Evolutionary conservation across 1,140 invertebrate species (phyloP).

Genomic region (Drosophila pseudoobscura): DNA sequence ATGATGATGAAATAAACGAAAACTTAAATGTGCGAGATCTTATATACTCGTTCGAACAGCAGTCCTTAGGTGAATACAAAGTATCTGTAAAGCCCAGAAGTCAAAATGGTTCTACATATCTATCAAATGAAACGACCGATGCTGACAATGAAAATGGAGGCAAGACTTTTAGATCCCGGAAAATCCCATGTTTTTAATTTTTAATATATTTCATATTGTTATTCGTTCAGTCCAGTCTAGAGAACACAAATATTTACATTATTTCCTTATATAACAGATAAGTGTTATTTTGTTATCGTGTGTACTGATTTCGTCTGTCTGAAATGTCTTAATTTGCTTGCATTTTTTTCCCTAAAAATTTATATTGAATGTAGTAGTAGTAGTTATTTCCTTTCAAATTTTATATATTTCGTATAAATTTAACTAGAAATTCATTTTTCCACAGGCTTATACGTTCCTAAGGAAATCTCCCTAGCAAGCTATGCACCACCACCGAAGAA

Average conservation of each 20-base stretch:
- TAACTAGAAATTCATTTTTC: constrained; percentile 6
- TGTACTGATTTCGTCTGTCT: no score
- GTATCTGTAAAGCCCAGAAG: background rate
- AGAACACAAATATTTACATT: no score
- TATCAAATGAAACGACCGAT: background rate
- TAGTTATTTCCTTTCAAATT: no score
- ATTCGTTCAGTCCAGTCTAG: no score
- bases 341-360: no score
- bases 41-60: constrained; percentile 85
- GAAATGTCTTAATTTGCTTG: no score
- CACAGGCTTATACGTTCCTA: constrained; percentile 73
- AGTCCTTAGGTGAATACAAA: constrained; percentile 29
- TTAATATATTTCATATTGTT: no score
- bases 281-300: no score
- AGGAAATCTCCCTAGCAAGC: constrained; percentile 76
- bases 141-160: constrained; percentile 8
- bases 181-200: background rate
- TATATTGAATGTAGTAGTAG: no score
- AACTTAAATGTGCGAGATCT: constrained; percentile 87
- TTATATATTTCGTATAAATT: background rate
- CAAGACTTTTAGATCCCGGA: constrained; percentile 13
- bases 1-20: constrained; percentile 49
- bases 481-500: constrained; percentile 66
- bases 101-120: background rate
- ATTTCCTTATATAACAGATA: no score